Percentiles rank a stretch among this genome's conserved stretches.
Evolutionary conservation across 1,140 invertebrate genomes (phyloP).

Genomic region (Tetramorium parvispinum): DNA sequence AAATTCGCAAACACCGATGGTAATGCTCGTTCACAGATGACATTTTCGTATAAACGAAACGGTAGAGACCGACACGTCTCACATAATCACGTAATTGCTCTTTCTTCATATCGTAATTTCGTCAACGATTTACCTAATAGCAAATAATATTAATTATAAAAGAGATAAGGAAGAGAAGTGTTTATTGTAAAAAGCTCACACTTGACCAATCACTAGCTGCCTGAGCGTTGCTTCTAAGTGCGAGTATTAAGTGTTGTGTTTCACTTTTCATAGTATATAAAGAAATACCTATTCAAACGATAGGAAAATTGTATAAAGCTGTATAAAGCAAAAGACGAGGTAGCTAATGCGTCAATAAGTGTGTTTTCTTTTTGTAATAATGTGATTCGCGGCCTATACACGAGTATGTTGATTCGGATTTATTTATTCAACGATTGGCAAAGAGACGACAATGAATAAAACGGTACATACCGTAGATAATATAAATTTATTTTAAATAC

Average conservation of each 20-base stretch:
- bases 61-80: constrained; percentile 40
- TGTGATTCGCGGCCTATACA: constrained; percentile 66
- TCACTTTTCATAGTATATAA: constrained; percentile 59
- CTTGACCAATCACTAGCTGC: constrained; percentile 84
- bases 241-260: constrained; percentile 68
- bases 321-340: not conserved
- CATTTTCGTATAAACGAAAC: constrained; percentile 16
- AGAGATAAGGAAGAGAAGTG: constrained; percentile 26
- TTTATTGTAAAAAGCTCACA: constrained; percentile 78
- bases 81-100: constrained; percentile 61
- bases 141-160: constrained; percentile 47
- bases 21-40: constrained; percentile 13
- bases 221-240: constrained; percentile 80
- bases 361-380: constrained; percentile 59
- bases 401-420: constrained; percentile 11
- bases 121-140: constrained; percentile 64
- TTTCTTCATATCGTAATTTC: constrained; percentile 76
- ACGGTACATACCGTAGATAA: not conserved
- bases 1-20: constrained; percentile 24
- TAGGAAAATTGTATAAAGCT: constrained; percentile 27
- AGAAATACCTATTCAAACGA: constrained; percentile 26
- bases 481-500: not conserved
- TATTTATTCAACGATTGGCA: constrained; percentile 41
- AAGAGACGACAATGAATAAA: not conserved
- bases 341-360: constrained; percentile 29